Percentiles rank a stretch among this genome's conserved stretches.
phyloP scores from a whole-genome alignment of 2,113 vertebrate genomes.

The Cairina moschata region DNA sequence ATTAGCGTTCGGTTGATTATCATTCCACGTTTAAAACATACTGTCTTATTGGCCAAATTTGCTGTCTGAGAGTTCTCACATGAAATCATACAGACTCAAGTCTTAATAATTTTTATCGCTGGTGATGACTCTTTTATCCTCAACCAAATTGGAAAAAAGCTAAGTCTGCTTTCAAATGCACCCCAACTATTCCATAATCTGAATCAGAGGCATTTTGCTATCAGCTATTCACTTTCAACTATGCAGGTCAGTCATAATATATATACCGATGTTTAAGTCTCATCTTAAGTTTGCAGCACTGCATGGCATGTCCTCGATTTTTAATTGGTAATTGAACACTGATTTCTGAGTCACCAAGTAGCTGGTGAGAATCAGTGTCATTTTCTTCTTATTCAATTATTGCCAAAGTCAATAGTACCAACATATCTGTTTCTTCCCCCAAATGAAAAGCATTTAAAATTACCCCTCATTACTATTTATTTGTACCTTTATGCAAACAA shows the following conservation, averaged over 20 bases:
- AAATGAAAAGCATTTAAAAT: neutral
- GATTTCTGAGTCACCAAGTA: neutral
- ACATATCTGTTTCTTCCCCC: neutral
- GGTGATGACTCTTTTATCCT: neutral
- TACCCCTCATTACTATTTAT: neutral
- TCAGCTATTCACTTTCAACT: neutral
- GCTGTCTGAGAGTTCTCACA: neutral
- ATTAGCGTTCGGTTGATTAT: neutral
- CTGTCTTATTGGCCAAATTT: neutral
- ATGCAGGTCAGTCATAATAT: neutral
- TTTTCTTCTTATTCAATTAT: neutral
- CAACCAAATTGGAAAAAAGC: neutral
- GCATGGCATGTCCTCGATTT: neutral
- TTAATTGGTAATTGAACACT: neutral
- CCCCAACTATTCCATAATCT: neutral
- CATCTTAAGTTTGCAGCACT: neutral
- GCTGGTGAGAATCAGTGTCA: neutral
- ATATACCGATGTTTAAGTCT: neutral
- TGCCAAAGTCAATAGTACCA: neutral
- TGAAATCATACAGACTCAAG: neutral
- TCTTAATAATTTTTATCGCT: neutral
- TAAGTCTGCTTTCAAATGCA: neutral
- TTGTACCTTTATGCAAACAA: neutral
- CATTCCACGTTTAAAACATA: neutral
- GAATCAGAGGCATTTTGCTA: neutral